phyloP scores from a whole-genome alignment of 1,140 invertebrate species.

The Psix sp. region DNA sequence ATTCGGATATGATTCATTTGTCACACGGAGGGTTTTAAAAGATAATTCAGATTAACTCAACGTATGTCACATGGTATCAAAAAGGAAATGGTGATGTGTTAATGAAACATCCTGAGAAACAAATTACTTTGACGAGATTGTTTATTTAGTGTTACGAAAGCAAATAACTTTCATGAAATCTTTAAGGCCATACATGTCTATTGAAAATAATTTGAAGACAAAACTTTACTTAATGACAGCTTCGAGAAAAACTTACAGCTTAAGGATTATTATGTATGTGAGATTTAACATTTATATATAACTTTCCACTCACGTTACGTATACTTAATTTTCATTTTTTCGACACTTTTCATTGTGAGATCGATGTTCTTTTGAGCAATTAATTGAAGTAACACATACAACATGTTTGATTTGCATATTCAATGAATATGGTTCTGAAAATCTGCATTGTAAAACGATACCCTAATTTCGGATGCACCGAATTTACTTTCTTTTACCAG shows the following conservation, averaged over 20 bases:
- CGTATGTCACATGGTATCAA: background rate
- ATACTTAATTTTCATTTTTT: too few species aligned
- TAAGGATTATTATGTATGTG: too few species aligned
- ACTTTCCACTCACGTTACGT: too few species aligned
- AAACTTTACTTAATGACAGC: too few species aligned
- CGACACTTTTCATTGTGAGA: too few species aligned
- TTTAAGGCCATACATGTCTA: too few species aligned
- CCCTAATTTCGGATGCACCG: slow-evolving; percentile 22
- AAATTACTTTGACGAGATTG: background rate
- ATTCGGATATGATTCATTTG: slow-evolving; percentile 45
- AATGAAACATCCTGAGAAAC: slow-evolving; percentile 5
- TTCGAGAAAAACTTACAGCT: too few species aligned
- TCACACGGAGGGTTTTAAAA: slow-evolving; percentile 6
- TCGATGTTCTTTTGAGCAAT: too few species aligned
- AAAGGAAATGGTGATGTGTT: slow-evolving; percentile 17
- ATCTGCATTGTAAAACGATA: slow-evolving; percentile 46
- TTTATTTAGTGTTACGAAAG: background rate
- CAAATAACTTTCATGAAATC: too few species aligned
- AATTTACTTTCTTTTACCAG: slow-evolving; percentile 22
- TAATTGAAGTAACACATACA: too few species aligned
- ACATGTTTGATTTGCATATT: slow-evolving; percentile 31
- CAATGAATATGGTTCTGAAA: slow-evolving; percentile 14
- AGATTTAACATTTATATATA: too few species aligned
- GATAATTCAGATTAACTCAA: slow-evolving; percentile 22
- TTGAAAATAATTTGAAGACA: too few species aligned